Conservation (phyloP, 2,888 invertebrate genomes). For the Amphimallon solstitiale region DNA sequence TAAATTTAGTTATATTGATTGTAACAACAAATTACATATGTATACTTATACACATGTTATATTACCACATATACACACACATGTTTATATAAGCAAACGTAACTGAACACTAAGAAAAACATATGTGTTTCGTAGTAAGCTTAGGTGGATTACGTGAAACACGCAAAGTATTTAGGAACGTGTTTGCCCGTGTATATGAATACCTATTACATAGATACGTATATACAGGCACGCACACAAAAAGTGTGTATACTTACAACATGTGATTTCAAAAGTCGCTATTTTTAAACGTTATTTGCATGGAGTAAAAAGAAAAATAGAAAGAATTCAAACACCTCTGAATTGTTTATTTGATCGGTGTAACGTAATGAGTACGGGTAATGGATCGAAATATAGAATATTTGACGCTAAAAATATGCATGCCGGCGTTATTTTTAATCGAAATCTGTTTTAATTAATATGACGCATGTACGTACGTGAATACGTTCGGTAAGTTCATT, state of each 20-base stretch:
- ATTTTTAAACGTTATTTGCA: slow-evolving; percentile 28
- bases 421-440: slow-evolving; percentile 23
- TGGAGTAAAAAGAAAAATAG: slow-evolving; percentile 14
- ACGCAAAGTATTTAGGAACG: slow-evolving; percentile 24
- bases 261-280: slow-evolving; percentile 31
- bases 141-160: slow-evolving; percentile 18
- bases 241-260: slow-evolving; percentile 27
- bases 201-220: slow-evolving; percentile 24
- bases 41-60: no score
- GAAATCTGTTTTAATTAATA: slow-evolving; percentile 19
- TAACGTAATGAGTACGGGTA: slow-evolving; percentile 18
- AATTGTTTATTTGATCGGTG: slow-evolving; percentile 30
- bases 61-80: neutral
- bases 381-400: slow-evolving; percentile 2
- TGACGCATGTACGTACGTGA: slow-evolving; percentile 19
- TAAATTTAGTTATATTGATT: no score
- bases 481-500: slow-evolving; percentile 15
- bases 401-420: slow-evolving; percentile 11
- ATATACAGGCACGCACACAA: slow-evolving; percentile 17
- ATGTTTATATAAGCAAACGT: neutral
- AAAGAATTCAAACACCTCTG: slow-evolving; percentile 22
- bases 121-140: slow-evolving; percentile 8
- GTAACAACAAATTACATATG: no score
- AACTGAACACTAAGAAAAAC: slow-evolving; percentile 3
- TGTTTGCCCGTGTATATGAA: slow-evolving; percentile 4